Evolutionary conservation across 1,140 invertebrate genomes (phyloP).

Genomic region (Drosophila miranda): DNA sequence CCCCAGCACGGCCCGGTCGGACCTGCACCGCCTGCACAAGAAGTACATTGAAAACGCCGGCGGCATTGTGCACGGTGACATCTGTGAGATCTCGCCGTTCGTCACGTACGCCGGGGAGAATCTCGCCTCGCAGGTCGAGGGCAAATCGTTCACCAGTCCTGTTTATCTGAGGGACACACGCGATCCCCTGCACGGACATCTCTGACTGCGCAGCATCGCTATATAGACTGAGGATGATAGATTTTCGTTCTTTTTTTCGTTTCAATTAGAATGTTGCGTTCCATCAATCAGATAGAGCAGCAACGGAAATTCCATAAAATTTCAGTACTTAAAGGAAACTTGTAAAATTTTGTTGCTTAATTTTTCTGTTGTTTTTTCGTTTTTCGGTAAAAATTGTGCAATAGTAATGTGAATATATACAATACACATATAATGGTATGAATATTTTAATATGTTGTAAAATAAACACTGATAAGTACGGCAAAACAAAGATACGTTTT

Average conservation of each 20-base stretch:
- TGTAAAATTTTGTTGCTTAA: conserved; percentile 28
- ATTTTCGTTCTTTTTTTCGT: conserved; percentile 38
- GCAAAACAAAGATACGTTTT: not conserved
- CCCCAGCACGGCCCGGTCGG: conserved; percentile 91
- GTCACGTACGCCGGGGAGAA: conserved; percentile 96
- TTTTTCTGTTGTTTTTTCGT: conserved; percentile 35
- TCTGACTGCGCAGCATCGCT: conserved; percentile 34
- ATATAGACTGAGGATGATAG: conserved; percentile 62
- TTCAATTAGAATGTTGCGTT: conserved; percentile 25
- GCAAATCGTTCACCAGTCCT: conserved; percentile 88
- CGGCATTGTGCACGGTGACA: conserved; percentile 87
- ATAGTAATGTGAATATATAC: conserved; percentile 66
- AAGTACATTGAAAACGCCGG: conserved; percentile 93
- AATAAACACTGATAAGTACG: conserved; percentile 41
- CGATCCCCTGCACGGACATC: conserved; percentile 68
- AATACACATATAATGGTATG: conserved; percentile 52
- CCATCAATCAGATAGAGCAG: not conserved
- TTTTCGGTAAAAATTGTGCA: conserved; percentile 54
- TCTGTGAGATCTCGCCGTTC: conserved; percentile 96
- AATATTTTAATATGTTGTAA: conserved; percentile 61
- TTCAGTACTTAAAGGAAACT: conserved; percentile 65
- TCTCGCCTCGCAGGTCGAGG: conserved; percentile 86
- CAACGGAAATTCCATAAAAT: conserved; percentile 48
- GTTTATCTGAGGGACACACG: conserved; percentile 83
- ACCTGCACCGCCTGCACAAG: conserved; percentile 91